A percentile compares a stretch with the other conserved stretches of the same genome.
phyloP scores from a whole-genome alignment of 2,113 vertebrate species.

The Poeciliopsis retropinna region DNA sequence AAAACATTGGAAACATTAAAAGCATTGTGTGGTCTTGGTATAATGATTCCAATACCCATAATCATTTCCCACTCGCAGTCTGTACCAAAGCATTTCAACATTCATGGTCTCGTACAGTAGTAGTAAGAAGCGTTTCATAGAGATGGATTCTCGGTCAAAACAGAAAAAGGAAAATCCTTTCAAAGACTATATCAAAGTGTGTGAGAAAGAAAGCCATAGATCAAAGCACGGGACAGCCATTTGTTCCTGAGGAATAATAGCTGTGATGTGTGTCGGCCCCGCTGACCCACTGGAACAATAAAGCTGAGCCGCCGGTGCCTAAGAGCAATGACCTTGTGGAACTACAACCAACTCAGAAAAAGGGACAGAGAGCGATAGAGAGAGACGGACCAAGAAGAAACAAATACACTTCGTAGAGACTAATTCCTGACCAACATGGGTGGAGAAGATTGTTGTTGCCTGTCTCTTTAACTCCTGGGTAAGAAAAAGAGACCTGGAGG shows the following conservation, averaged over 20 bases:
- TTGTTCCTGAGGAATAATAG: constrained; percentile 83
- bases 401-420: constrained; percentile 82
- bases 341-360: constrained; percentile 65
- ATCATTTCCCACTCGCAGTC: constrained; percentile 13
- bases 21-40: constrained; percentile 10
- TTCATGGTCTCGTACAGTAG: constrained; percentile 61
- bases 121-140: constrained; percentile 61
- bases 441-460: constrained; percentile 70
- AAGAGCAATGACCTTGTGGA: constrained; percentile 81
- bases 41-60: constrained; percentile 15
- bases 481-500: constrained; percentile 46
- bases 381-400: constrained; percentile 66
- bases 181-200: constrained; percentile 81
- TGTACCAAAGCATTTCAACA: constrained; percentile 46
- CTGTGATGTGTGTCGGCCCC: constrained; percentile 81
- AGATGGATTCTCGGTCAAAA: constrained; percentile 73
- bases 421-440: constrained; percentile 74
- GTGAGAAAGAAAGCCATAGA: constrained; percentile 80
- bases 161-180: constrained; percentile 78
- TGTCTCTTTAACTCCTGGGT: constrained; percentile 66
- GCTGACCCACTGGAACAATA: constrained; percentile 81
- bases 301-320: constrained; percentile 75
- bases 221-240: constrained; percentile 81
- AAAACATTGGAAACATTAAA: constrained; percentile 3
- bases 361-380: constrained; percentile 68